Evolutionary conservation across 2,797 vertebrate species (phyloP), one percentile per base, ranked within the genome.

Genomic region (Triplophysa bombifrons): DNA sequence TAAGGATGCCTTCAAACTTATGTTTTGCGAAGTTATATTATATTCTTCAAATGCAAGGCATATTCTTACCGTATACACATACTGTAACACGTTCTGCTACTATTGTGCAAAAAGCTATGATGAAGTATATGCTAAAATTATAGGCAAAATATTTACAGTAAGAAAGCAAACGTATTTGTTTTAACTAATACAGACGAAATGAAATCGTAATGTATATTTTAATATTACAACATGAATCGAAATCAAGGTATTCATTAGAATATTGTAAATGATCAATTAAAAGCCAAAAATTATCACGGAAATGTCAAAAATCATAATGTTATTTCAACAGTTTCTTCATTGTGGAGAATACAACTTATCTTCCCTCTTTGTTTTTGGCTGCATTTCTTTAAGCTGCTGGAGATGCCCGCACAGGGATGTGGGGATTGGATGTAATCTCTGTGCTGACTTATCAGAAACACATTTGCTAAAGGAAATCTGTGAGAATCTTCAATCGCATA

Each of bases 391-490:
- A 17, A 19, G 30, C 16, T 68, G n/a, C 58, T 56, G 13, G 61
- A 2, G 2, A 67, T 38, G 44, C 30, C 30, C 30, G 30, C 30
- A 30, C 4, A 50, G 68, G 20, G 25, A 27, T 73, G 55, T 51
- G 20, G 38, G 51, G 51, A n/a, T 3, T 48, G 46, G 46, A 25
- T 80, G 60, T 74, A 60, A 70, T 55, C 27, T 75, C 41, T 53
- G 14, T 60, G n/a, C 55, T 75, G 53, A 80, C 34, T 73, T 76
- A 80, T 77, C 73, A 50, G 46, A 80, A 80, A 83, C 73, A 83
- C 74, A 83, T 80, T 80, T 76, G 46, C 38, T 48, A 48, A 80
- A 80, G 61, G 60, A 79, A 80, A 79, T 66, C 48, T 22, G 34
- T 76, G 53, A 76, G 55, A 58, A 46, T 20, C 22, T 68, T 25